Percentiles rank a stretch among this genome's conserved stretches.
These are phyloP conservation scores for Chlorodrepanis virens DNA, from an alignment of 2,113 vertebrate species.

Conservation along the genomic window DNA sequence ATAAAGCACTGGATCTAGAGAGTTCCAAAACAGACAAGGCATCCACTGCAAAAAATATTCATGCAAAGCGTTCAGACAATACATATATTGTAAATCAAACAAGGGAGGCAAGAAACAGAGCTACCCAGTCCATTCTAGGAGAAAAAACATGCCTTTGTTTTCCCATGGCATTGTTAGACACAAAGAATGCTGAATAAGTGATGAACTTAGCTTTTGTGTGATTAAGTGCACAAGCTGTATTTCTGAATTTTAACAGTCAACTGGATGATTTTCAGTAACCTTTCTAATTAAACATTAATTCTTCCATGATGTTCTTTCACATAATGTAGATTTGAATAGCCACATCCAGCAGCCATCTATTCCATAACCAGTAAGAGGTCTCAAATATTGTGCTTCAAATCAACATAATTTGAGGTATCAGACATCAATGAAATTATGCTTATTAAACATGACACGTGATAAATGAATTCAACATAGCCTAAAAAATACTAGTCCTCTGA, in stretches of 20 bases:
- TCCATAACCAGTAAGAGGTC: neutral
- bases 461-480: neutral
- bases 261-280: neutral
- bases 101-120: conserved; percentile 29
- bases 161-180: neutral
- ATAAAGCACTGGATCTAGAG: neutral
- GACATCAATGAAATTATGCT: neutral
- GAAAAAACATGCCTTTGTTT: conserved; percentile 35
- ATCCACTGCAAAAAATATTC: neutral
- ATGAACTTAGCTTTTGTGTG: conserved; percentile 15
- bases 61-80: conserved; percentile 23
- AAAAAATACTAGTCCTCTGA: neutral
- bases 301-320: neutral
- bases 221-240: conserved; percentile 10
- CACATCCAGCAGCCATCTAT: neutral
- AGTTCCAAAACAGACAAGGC: conserved; percentile 2
- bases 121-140: conserved; percentile 15
- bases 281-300: neutral
- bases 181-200: conserved; percentile 26
- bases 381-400: neutral
- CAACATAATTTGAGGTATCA: neutral
- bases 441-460: neutral
- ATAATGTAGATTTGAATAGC: neutral
- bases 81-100: conserved; percentile 27
- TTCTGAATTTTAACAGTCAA: neutral